Evolutionary conservation across 2,113 vertebrate species (phyloP).

Genomic region (Damaliscus lunatus): DNA sequence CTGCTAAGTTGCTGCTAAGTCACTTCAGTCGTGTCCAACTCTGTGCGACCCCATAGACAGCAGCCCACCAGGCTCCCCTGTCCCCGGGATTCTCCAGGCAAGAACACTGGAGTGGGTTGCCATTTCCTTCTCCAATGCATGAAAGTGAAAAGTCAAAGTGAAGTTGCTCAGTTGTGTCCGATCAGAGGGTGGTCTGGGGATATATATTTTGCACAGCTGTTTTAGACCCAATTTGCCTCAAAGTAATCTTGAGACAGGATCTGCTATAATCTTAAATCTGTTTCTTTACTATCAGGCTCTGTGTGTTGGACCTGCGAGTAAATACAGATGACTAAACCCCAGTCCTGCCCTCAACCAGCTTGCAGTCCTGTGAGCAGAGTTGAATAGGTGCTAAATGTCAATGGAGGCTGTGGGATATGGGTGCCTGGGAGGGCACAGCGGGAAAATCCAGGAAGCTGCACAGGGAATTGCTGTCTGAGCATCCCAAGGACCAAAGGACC

Average conservation of each 20-base stretch:
- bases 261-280: background rate
- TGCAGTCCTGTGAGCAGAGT: background rate
- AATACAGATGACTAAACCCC: background rate
- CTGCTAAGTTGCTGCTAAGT: too few species aligned
- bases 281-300: background rate
- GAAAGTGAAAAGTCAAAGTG: too few species aligned
- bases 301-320: background rate
- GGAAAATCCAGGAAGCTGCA: background rate
- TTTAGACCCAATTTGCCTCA: background rate
- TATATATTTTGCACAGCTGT: background rate
- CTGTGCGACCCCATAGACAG: too few species aligned
- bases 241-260: background rate
- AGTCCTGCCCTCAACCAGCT: background rate
- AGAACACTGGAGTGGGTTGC: too few species aligned
- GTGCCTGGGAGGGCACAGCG: rapidly evolving
- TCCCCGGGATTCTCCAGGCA: too few species aligned
- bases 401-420: background rate
- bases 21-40: too few species aligned
- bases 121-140: too few species aligned
- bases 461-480: background rate
- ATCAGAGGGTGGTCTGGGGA: background rate
- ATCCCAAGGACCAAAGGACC: background rate
- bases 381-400: background rate
- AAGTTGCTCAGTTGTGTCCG: too few species aligned
- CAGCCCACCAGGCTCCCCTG: too few species aligned